Conservation (phyloP, 2,113 vertebrate species). For the Eclectus roratus region DNA sequence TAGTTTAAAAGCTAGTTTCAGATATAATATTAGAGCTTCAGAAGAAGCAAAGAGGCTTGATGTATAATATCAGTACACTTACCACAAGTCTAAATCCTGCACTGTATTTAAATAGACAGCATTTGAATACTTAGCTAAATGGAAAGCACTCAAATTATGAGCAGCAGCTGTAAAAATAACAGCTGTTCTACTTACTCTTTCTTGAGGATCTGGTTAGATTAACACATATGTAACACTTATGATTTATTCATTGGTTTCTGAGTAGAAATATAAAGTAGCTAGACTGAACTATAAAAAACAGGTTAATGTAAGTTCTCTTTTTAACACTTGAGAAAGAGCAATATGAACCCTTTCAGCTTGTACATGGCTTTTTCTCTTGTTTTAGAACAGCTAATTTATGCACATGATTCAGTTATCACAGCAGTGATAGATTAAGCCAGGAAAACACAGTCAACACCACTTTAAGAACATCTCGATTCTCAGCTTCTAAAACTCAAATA, state of each 20-base stretch:
- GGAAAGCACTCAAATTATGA: conserved; percentile 35
- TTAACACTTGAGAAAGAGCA: conserved; percentile 10
- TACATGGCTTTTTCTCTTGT: background rate
- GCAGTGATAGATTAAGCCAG: background rate
- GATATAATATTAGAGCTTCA: background rate
- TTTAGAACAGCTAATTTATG: conserved; percentile 32
- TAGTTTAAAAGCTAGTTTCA: background rate
- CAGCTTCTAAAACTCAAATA: background rate
- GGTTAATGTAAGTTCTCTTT: conserved; percentile 15
- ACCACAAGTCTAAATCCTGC: background rate
- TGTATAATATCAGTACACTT: background rate
- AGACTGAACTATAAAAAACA: conserved; percentile 52
- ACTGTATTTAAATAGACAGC: conserved; percentile 10
- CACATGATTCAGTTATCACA: background rate
- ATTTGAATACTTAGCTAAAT: conserved; percentile 33
- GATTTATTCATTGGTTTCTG: conserved; percentile 43
- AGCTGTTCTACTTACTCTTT: conserved; percentile 48
- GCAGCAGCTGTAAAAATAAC: conserved; percentile 53
- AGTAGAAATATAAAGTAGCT: conserved; percentile 29
- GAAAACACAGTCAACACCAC: background rate
- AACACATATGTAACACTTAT: conserved; percentile 47
- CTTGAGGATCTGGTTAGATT: conserved; percentile 33
- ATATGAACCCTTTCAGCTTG: background rate
- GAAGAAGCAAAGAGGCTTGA: background rate
- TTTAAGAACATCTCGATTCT: background rate